Base-by-base conservation (phyloP, 2,888 invertebrate species). In the Zhengitettix transpicula region DNA sequence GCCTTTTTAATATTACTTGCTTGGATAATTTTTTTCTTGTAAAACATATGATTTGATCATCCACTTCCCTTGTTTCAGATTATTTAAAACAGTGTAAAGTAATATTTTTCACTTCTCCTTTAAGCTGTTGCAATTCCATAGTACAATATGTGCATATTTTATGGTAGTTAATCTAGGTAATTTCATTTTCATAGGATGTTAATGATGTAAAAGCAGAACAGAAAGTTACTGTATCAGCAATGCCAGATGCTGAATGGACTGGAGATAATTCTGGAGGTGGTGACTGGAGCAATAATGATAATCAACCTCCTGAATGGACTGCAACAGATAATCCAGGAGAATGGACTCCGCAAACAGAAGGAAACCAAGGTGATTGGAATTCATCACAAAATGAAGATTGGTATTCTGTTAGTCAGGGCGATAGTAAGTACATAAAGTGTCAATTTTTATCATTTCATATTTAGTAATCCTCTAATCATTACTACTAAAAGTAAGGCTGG, bases 351-450 rank as follows among this genome's bases (percentile, higher is more conserved):
- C 14, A 14, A 12, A 47, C 14, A 3, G 28, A 28, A 28, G 28
- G 28, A 28, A 47, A n/a, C 47, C 60, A 60, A n/a, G 55, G 55
- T 11, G 60, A 60, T 58, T 60, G 60, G 60, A 60, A 15, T 47
- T 42, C 12, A 12, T n/a, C 54, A n/a, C 58, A 60, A 28, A 42
- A 44, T 12, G 60, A 57, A 12, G 56, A 28, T 5, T 47, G 47
- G 47, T 14, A 12, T 14, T 47, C 47, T 14, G n/a, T n/a, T 47
- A n/a, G 47, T 12, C 47, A 47, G 47, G 47, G 47, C 5, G 47
- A 47, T 5, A 47, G 47, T 47, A 47, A 47, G 47, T 47, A 47
- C 47, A 28, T 28, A n/a, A n/a, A 28, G 28, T 28, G 28, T 28
- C 7, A 2, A 28, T 28, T 28, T 28, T 28, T 28, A 2, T 5